These are phyloP conservation scores for Enhydra lutris DNA, from an alignment of 2,113 vertebrate species.

Conservation along the genomic window DNA sequence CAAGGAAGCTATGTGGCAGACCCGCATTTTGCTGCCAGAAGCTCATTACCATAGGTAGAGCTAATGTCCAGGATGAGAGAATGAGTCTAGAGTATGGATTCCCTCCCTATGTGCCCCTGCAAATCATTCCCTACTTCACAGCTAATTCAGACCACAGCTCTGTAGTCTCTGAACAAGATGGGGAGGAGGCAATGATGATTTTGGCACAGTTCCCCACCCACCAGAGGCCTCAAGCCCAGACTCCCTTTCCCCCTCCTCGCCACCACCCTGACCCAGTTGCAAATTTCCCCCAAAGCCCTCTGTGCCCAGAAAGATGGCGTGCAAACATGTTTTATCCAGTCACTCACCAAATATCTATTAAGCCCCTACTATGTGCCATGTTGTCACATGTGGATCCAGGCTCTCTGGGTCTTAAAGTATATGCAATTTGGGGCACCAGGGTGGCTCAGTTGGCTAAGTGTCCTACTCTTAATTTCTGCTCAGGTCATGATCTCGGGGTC, in stretches of 20 bases:
- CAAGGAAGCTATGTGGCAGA: background rate
- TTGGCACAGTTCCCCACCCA: background rate
- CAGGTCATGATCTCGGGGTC: background rate
- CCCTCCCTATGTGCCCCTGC: background rate
- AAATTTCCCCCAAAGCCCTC: background rate
- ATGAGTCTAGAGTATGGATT: background rate
- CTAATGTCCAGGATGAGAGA: constrained; percentile 12
- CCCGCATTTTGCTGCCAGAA: constrained; percentile 28
- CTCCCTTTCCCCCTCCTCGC: background rate
- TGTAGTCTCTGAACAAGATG: background rate
- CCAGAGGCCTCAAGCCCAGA: background rate
- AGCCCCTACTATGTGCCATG: background rate
- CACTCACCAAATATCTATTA: background rate
- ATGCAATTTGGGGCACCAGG: background rate
- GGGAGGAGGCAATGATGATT: background rate
- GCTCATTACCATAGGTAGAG: constrained; percentile 45
- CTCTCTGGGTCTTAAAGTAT: background rate
- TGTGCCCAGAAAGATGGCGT: background rate
- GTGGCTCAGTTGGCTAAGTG: background rate
- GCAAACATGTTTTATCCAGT: background rate
- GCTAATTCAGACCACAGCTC: background rate
- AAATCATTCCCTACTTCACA: background rate
- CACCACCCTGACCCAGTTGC: background rate
- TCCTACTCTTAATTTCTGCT: background rate
- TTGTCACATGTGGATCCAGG: background rate